phyloP scores from a whole-genome alignment of 2,797 vertebrate genomes.

The Xiphorhynchus erythropygius region DNA sequence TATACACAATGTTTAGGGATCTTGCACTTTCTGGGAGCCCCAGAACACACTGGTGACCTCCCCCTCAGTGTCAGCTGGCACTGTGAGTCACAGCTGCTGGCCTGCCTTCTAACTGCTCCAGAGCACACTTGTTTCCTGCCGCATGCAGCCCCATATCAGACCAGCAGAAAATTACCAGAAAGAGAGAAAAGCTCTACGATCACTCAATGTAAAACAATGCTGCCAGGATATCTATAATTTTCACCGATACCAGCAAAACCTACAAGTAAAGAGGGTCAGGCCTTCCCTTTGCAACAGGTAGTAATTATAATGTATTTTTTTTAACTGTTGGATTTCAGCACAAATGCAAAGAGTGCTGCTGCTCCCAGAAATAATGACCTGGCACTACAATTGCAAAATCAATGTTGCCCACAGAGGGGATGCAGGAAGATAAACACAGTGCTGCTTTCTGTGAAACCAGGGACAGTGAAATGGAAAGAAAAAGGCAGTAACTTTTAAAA shows the following conservation, averaged over 20 bases:
- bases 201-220: not conserved
- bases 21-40: not conserved
- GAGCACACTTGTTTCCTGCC: slow-evolving; percentile 45
- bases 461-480: not conserved
- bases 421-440: not conserved
- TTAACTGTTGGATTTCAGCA: not conserved
- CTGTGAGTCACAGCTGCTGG: slow-evolving; percentile 40
- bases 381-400: not conserved
- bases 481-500: not conserved
- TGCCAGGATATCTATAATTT: not conserved
- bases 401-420: not conserved
- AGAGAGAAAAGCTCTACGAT: not conserved
- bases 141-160: not conserved
- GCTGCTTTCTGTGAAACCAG: not conserved
- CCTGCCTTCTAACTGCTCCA: not conserved
- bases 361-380: not conserved
- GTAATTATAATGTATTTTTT: not conserved
- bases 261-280: not conserved
- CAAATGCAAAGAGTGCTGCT: not conserved
- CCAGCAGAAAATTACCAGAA: not conserved
- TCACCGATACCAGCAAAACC: not conserved
- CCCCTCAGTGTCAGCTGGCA: not conserved
- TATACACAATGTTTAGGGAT: not conserved
- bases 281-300: not conserved
- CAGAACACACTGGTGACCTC: not conserved